A percentile compares a stretch with the other conserved stretches of the same genome.
Evolutionary conservation across 2,113 vertebrate genomes (phyloP).

Genomic region (human): GRCh38 chr2:2577501-2578000

Average conservation of each 20-base stretch:
- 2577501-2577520: accelerated
- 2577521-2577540: accelerated
- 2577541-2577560: accelerated
- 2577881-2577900: background rate
- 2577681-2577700: conserved; percentile 55
- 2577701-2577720: conserved; percentile 57
- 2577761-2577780: conserved; percentile 59
- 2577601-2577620: accelerated
- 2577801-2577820: background rate
- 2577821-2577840: conserved; percentile 15
- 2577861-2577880: background rate
- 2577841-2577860: conserved; percentile 42
- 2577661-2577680: conserved; percentile 35
- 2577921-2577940: background rate
- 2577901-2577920: background rate
- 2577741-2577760: conserved; percentile 37
- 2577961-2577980: background rate
- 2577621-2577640: background rate
- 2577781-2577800: conserved; percentile 24
- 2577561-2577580: too few relatives aligned
- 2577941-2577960: background rate
- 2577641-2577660: background rate
- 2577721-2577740: conserved; percentile 65
- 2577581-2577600: background rate
- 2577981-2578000: background rate